Conservation (phyloP, 2,113 vertebrate genomes). For the Apus apus region DNA sequence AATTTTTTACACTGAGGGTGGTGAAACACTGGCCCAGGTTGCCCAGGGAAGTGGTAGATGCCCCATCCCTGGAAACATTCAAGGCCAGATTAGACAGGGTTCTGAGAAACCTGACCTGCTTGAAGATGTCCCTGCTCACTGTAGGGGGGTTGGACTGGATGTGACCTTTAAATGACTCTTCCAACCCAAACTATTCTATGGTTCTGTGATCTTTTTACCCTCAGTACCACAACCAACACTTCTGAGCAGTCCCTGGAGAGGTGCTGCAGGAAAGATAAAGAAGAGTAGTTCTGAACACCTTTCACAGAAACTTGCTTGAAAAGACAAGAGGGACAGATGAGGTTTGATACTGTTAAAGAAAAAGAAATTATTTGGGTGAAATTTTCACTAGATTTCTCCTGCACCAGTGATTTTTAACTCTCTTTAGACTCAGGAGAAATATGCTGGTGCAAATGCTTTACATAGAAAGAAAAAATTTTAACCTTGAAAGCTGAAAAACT, state of each 20-base stretch:
- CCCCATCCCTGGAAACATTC: too few relatives aligned
- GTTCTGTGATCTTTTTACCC: background rate
- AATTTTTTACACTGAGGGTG: too few relatives aligned
- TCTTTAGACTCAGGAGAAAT: background rate
- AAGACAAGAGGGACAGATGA: background rate
- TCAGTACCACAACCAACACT: background rate
- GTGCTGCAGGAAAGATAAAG: background rate
- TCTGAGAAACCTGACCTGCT: too few relatives aligned
- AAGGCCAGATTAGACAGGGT: too few relatives aligned
- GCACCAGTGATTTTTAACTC: background rate
- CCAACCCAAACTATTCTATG: too few relatives aligned
- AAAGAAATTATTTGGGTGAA: background rate
- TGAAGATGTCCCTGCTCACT: too few relatives aligned
- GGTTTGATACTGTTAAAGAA: background rate
- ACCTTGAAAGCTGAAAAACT: background rate
- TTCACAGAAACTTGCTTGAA: background rate
- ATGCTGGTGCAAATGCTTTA: background rate
- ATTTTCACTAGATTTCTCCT: background rate
- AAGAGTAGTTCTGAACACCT: background rate
- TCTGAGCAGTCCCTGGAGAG: background rate
- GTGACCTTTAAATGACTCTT: too few relatives aligned
- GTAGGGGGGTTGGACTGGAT: too few relatives aligned
- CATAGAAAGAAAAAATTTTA: background rate
- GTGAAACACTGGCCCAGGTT: too few relatives aligned
- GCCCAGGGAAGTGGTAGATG: too few relatives aligned